These are phyloP conservation scores for Urophycis tenuis DNA, from an alignment of 2,797 vertebrate genomes.

Conservation along the genomic window DNA sequence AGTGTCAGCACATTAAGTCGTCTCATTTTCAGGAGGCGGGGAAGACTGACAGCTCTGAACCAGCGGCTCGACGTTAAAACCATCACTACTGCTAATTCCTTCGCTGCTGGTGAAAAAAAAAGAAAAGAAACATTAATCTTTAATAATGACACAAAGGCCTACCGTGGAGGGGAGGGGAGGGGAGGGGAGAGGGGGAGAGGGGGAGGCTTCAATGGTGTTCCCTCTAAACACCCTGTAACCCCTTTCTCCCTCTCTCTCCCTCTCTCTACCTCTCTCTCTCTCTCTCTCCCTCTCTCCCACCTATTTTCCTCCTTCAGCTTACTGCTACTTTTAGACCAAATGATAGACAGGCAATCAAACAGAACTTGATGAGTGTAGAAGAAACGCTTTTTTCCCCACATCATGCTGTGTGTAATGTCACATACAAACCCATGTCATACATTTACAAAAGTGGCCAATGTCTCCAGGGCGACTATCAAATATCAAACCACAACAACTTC, in stretches of 20 bases:
- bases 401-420: background rate
- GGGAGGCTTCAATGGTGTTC: background rate
- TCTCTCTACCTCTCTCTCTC: slow-evolving; percentile 4
- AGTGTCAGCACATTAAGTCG: slow-evolving; percentile 54
- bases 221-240: background rate
- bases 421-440: background rate
- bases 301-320: background rate
- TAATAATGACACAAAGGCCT: slow-evolving; percentile 62
- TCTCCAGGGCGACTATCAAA: slow-evolving; percentile 45
- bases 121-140: slow-evolving; percentile 61
- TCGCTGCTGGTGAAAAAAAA: slow-evolving; percentile 33
- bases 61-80: slow-evolving; percentile 62
- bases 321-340: background rate
- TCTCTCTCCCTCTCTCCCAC: background rate
- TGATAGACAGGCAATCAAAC: background rate
- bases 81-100: slow-evolving; percentile 65
- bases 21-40: slow-evolving; percentile 47
- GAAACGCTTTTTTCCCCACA: background rate
- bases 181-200: background rate
- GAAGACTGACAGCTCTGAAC: slow-evolving; percentile 60
- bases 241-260: slow-evolving; percentile 4
- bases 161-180: slow-evolving; percentile 35
- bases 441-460: background rate
- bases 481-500: slow-evolving; percentile 29
- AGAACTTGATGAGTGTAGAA: background rate